Base-by-base conservation (phyloP, 2,797 vertebrate species). In the Phoebastria nigripes region DNA sequence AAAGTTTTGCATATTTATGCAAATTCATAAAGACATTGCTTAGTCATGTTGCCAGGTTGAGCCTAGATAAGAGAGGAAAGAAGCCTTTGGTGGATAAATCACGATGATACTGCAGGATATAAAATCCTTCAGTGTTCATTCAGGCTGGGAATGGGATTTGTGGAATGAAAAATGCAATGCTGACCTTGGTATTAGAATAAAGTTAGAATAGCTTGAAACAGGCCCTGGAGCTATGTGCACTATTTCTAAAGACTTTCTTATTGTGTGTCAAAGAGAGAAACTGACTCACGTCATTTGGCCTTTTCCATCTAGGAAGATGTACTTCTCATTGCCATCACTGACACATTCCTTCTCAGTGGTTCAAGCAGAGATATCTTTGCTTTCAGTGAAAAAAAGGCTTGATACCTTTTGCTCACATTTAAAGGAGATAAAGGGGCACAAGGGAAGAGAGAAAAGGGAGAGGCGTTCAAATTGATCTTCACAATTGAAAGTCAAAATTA, bases 191-290 rank as follows among this genome's bases (percentile, higher is more conserved):
- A 47, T 78, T 79, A 44, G 24, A 76, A 9, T 73, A 59, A 89
- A 94, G 73, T 67, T 83, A 93, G 77, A 65, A 92, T 82, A 89
- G 21, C 81, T 87, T 89, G 58, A 87, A 89, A 69, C 33, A 67
- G 35, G 8, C 66, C 70, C 61, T 82, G 62, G 46, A 89, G 87
- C 55, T 71, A 69, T 44, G 11, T 52, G 37, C 78, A 81, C 49
- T 74, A 8, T 82, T 83, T 93, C 73, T 82, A 28, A 92, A 41
- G 18, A 25, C 8, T 22, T 46, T 73, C 62, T 58, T 44, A 18
- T 15, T 31, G 6, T 52, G 14, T 65, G n/a, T 71, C n/a, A 41
- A 31, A 88, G 54, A 52, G 24, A 46, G 61, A 90, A 93, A 90
- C 52, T 49, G 70, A 78, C 22, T 90, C 15, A 8, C 14, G 79